Conservation (phyloP, 1,140 invertebrate species). For the Wiebesia pumilae region DNA sequence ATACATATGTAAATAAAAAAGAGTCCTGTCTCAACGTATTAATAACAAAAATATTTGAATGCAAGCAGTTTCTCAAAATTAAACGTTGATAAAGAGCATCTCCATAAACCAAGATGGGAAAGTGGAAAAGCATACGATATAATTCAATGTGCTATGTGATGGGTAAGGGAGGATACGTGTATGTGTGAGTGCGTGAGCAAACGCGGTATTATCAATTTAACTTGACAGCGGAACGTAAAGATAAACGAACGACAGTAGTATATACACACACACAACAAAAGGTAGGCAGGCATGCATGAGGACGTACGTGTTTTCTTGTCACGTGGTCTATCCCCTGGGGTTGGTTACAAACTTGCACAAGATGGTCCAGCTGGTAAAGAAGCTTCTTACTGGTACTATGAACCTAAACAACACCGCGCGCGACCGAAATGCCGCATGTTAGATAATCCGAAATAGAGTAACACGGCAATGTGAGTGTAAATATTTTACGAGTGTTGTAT, state of each 20-base stretch:
- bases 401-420: slow-evolving; percentile 79
- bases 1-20: not conserved
- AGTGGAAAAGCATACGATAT: slow-evolving; percentile 34
- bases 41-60: not conserved
- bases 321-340: slow-evolving; percentile 82
- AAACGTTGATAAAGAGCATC: not conserved
- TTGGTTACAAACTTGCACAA: slow-evolving; percentile 96
- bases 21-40: not conserved
- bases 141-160: slow-evolving; percentile 11
- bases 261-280: slow-evolving; percentile 15
- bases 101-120: not conserved
- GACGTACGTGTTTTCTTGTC: slow-evolving; percentile 83
- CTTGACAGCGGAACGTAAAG: not conserved
- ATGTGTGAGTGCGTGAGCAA: not conserved
- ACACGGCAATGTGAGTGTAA: not conserved
- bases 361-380: slow-evolving; percentile 94
- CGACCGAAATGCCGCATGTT: slow-evolving; percentile 37
- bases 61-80: not conserved
- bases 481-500: not conserved
- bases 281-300: slow-evolving; percentile 47
- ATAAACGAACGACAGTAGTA: slow-evolving; percentile 6
- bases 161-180: slow-evolving; percentile 18
- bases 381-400: slow-evolving; percentile 97
- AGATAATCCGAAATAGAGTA: slow-evolving; percentile 19
- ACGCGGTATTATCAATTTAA: slow-evolving; percentile 27